Percentiles rank a stretch among this genome's conserved stretches.
Conservation (phyloP, 2,888 invertebrate genomes). For the Fragum fragum region DNA sequence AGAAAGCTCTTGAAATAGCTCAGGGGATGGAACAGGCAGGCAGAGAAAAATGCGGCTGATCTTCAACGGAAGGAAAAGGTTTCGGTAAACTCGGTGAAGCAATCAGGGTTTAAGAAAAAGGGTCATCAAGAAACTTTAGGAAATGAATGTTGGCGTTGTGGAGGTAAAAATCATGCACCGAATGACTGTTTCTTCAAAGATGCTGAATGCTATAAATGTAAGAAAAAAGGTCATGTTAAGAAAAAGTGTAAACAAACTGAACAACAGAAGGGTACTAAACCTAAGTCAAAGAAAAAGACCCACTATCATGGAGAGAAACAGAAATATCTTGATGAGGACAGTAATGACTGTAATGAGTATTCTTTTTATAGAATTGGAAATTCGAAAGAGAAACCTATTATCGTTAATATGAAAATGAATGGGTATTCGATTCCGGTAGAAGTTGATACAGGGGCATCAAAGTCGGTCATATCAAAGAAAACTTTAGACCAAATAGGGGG, state of each 20-base stretch:
- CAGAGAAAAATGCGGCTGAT: constrained; percentile 18
- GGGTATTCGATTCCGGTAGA: too few species aligned
- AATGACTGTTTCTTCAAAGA: constrained; percentile 19
- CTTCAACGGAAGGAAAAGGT: background rate
- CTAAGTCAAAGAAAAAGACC: background rate
- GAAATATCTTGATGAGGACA: too few species aligned
- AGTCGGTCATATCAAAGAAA: too few species aligned
- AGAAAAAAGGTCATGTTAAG: constrained; percentile 2
- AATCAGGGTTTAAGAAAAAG: too few species aligned
- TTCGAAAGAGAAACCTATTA: too few species aligned
- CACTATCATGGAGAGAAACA: constrained; percentile 8
- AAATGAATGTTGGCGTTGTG: constrained; percentile 17
- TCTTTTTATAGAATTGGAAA: constrained; percentile 16
- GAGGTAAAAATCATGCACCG: constrained; percentile 10
- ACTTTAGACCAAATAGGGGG: too few species aligned
- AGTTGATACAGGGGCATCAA: too few species aligned
- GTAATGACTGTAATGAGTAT: too few species aligned
- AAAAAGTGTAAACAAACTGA: constrained; percentile 2
- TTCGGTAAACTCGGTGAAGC: background rate
- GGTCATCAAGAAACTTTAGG: background rate
- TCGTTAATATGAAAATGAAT: too few species aligned
- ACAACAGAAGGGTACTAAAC: background rate
- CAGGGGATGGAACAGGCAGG: constrained; percentile 45
- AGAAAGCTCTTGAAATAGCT: constrained; percentile 50
- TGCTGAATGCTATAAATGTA: constrained; percentile 20